Conservation (phyloP, 2,797 vertebrate genomes). For the Myiothlypis coronata region DNA sequence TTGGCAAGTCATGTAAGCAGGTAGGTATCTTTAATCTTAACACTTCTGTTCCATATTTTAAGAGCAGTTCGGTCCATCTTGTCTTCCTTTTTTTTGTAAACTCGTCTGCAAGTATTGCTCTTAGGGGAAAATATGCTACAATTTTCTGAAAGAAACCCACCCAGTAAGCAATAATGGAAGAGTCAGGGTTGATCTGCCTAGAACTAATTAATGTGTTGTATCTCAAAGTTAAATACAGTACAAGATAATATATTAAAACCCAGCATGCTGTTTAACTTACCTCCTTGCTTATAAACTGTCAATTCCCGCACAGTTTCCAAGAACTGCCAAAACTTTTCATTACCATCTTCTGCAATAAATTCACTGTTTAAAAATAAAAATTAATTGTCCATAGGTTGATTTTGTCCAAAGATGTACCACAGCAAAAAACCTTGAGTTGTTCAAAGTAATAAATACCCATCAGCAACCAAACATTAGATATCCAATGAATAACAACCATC, state of each 20-base stretch:
- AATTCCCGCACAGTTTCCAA: slow-evolving; percentile 94
- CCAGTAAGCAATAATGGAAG: neutral
- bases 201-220: neutral
- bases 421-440: neutral
- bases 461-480: neutral
- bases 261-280: slow-evolving; percentile 72
- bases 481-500: neutral
- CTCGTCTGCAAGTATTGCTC: neutral
- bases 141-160: neutral
- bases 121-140: neutral
- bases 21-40: neutral
- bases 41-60: neutral
- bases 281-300: slow-evolving; percentile 89
- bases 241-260: neutral
- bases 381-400: neutral
- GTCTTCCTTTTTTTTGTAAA: neutral
- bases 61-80: neutral
- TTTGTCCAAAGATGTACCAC: neutral
- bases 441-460: neutral
- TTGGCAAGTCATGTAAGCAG: neutral
- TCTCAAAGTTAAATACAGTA: neutral
- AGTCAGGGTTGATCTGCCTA: neutral
- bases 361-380: slow-evolving; percentile 80
- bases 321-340: slow-evolving; percentile 98
- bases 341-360: slow-evolving; percentile 93